Percentiles rank a stretch among this genome's conserved stretches.
Evolutionary conservation across 2,797 vertebrate species (phyloP).

Genomic region (Oreochromis grahami): DNA sequence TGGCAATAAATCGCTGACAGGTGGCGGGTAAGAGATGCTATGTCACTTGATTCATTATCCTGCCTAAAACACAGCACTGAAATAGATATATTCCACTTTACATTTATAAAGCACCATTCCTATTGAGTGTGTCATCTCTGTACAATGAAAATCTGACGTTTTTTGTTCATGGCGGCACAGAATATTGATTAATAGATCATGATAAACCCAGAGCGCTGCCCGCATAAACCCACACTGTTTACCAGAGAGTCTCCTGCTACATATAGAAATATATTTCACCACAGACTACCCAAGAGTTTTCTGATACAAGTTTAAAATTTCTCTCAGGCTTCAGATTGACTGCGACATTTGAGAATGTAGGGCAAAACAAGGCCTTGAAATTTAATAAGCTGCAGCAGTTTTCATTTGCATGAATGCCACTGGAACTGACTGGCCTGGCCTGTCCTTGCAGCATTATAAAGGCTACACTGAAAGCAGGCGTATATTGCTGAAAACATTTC

Average conservation of each 20-base stretch:
- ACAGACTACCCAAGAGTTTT: conserved; percentile 7
- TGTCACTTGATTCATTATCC: conserved; percentile 38
- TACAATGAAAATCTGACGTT: not conserved
- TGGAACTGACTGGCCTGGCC: conserved; percentile 5
- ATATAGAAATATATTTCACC: not conserved
- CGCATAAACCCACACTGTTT: conserved; percentile 9
- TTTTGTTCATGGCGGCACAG: conserved; percentile 25
- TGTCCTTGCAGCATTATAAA: conserved; percentile 16
- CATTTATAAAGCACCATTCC: conserved; percentile 3
- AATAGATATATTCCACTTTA: conserved; percentile 33
- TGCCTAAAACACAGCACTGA: conserved; percentile 24
- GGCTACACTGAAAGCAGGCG: conserved; percentile 4
- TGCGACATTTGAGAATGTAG: conserved; percentile 52
- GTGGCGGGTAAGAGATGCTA: conserved; percentile 2
- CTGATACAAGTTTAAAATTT: conserved; percentile 41
- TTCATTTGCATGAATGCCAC: conserved; percentile 50
- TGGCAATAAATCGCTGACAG: conserved; percentile 39
- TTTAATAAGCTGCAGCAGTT: conserved; percentile 46
- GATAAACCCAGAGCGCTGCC: conserved; percentile 20
- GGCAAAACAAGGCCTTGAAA: conserved; percentile 55
- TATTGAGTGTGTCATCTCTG: not conserved
- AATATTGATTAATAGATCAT: conserved; percentile 52
- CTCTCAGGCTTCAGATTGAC: conserved; percentile 46
- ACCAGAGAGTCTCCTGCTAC: conserved; percentile 7
- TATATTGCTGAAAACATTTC: not conserved